These are phyloP conservation scores for Gnathonemus longibarbis DNA, from an alignment of 2,113 vertebrate genomes.

Conservation along the genomic window DNA sequence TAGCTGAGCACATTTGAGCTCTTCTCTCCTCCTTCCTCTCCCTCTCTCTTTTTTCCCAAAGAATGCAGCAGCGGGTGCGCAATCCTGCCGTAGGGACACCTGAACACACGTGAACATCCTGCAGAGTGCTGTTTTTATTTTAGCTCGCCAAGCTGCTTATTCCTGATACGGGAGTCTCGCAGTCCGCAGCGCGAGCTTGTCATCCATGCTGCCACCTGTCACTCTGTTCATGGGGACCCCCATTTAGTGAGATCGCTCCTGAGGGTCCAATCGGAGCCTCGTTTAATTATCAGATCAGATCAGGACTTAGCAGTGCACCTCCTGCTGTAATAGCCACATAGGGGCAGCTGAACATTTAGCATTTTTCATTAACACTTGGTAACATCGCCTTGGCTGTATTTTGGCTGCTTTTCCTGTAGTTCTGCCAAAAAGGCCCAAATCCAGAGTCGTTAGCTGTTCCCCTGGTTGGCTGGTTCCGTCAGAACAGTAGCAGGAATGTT, in stretches of 20 bases:
- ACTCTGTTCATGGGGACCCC: slow-evolving; percentile 23
- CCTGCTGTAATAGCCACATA: background rate
- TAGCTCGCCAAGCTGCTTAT: slow-evolving; percentile 21
- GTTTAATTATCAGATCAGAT: background rate
- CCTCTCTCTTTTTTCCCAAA: background rate
- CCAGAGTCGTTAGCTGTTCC: background rate
- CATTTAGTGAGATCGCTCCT: background rate
- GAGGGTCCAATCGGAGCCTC: background rate
- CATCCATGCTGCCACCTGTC: slow-evolving; percentile 41
- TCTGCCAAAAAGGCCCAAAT: background rate
- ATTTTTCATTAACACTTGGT: background rate
- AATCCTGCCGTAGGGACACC: background rate
- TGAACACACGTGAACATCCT: background rate
- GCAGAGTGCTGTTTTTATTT: background rate
- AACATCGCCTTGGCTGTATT: background rate
- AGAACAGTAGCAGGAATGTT: background rate
- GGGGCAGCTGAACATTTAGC: background rate
- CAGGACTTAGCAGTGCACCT: background rate
- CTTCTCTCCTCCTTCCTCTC: background rate
- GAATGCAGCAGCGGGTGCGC: background rate
- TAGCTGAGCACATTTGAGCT: background rate
- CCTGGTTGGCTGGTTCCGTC: background rate
- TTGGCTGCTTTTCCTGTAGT: background rate
- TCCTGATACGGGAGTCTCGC: slow-evolving; percentile 40
- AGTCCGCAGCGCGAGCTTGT: slow-evolving; percentile 33